These are phyloP conservation scores for Orientallactaga bullata DNA, from an alignment of 2,113 vertebrate species.

Conservation along the genomic window DNA sequence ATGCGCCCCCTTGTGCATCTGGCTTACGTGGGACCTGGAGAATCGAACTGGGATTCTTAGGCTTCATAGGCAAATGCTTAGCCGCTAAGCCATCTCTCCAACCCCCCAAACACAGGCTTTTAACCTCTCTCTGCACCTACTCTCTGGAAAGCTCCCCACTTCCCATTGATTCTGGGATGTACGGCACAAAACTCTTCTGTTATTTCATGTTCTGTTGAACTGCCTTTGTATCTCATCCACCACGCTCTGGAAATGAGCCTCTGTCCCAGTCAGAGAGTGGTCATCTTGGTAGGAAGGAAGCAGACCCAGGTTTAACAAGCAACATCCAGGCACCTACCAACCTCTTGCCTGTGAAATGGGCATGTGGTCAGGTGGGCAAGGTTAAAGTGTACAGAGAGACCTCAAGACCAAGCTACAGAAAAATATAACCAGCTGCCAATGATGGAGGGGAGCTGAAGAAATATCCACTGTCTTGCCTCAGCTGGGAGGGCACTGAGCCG, in stretches of 20 bases:
- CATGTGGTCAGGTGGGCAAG: background rate
- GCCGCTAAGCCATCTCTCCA: no score
- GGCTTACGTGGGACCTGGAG: no score
- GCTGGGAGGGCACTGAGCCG: accelerated
- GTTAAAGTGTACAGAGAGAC: background rate
- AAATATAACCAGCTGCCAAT: no score
- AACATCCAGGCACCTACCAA: background rate
- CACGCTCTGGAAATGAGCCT: background rate
- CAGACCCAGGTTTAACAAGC: background rate
- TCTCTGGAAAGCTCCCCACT: background rate
- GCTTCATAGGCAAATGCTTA: no score
- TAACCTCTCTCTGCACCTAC: background rate
- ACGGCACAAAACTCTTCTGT: background rate
- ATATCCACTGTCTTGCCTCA: background rate
- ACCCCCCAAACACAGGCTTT: no score
- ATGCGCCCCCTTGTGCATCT: no score
- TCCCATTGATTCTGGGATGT: background rate
- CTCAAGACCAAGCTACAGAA: background rate
- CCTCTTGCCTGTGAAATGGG: background rate
- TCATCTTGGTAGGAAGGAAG: background rate
- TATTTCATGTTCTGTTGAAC: background rate
- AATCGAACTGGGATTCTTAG: no score
- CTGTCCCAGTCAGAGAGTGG: no score
- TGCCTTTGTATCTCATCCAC: background rate
- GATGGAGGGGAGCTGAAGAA: background rate